Conservation (phyloP, 2,888 invertebrate genomes). For the Macaria liturata region DNA sequence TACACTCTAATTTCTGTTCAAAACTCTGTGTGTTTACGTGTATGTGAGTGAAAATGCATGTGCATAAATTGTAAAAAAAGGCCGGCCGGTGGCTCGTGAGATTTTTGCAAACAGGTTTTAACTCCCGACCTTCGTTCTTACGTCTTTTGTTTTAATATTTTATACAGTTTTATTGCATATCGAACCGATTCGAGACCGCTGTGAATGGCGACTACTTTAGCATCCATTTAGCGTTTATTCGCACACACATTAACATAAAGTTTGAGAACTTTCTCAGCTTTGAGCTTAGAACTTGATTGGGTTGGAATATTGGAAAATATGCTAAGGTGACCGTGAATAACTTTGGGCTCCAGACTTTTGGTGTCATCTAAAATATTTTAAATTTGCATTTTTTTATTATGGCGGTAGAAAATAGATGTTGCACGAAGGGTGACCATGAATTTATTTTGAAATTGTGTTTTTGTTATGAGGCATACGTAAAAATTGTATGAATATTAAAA, state of each 20-base stretch:
- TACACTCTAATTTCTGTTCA: slow-evolving; percentile 1
- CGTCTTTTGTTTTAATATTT: slow-evolving; percentile 34
- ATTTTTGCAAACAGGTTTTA: slow-evolving; percentile 70
- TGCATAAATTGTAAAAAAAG: slow-evolving; percentile 46
- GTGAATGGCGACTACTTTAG: too few relatives aligned
- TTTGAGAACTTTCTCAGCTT: not conserved
- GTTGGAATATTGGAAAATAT: too few relatives aligned
- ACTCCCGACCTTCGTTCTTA: slow-evolving; percentile 51
- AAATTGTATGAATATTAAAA: too few relatives aligned
- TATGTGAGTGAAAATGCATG: slow-evolving; percentile 19
- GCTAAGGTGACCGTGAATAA: too few relatives aligned
- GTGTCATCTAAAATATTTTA: too few relatives aligned
- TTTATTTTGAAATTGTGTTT: not conserved
- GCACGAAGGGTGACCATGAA: not conserved
- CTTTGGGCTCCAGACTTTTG: too few relatives aligned
- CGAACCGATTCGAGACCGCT: slow-evolving; percentile 39
- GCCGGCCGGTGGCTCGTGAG: slow-evolving; percentile 58
- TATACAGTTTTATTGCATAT: slow-evolving; percentile 46
- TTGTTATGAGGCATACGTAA: too few relatives aligned
- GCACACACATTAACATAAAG: not conserved
- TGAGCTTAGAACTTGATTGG: too few relatives aligned
- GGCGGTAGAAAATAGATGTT: not conserved
- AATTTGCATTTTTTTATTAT: not conserved
- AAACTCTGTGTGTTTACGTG: slow-evolving; percentile 14
- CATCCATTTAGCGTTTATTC: slow-evolving; percentile 8